These are phyloP conservation scores for Pterocles burchelli DNA, from an alignment of 2,113 vertebrate species.

Conservation along the genomic window DNA sequence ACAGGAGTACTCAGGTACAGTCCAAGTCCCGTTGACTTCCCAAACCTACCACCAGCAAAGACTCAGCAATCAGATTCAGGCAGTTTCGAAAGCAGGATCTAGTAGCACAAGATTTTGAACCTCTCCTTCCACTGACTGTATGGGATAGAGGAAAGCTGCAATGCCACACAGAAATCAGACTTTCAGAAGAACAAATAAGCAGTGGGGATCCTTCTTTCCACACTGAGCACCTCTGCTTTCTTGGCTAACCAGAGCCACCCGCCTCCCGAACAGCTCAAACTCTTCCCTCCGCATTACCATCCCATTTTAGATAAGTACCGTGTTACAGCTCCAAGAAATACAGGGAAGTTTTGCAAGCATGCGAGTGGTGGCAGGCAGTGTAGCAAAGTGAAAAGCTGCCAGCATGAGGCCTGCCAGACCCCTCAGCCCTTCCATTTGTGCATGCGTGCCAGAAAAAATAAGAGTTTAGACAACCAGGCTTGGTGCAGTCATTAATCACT, in stretches of 20 bases:
- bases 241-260: not conserved
- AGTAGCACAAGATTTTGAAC: not conserved
- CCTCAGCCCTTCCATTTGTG: not conserved
- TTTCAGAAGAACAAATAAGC: not conserved
- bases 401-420: not conserved
- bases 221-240: not conserved
- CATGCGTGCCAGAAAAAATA: not conserved
- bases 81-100: not conserved
- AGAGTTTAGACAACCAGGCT: not conserved
- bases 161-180: not conserved
- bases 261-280: not conserved
- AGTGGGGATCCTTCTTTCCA: fast-evolving
- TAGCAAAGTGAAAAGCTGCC: not conserved
- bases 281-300: not conserved
- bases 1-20: not conserved
- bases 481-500: not conserved
- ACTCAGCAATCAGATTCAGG: too few species aligned
- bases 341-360: not conserved
- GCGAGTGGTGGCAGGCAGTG: not conserved
- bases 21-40: not conserved
- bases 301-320: fast-evolving
- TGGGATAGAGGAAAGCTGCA: not conserved
- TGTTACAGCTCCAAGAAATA: not conserved
- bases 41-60: fast-evolving
- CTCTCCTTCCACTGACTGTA: not conserved